phyloP scores from a whole-genome alignment of 2,797 vertebrate species.

The Pseudomugil tenellus region DNA sequence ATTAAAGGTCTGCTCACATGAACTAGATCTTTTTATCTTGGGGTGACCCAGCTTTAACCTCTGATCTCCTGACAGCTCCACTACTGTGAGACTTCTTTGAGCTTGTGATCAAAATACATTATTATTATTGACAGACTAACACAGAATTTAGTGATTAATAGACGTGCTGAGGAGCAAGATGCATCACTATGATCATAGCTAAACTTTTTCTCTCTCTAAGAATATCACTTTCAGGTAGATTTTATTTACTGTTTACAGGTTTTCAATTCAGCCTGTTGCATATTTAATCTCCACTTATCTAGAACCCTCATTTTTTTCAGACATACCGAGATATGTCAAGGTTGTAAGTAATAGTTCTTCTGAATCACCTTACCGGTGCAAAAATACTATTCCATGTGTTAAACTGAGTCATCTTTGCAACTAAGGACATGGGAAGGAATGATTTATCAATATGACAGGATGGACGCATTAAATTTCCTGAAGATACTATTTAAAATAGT shows the following conservation, averaged over 20 bases:
- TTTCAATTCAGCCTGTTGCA: background rate
- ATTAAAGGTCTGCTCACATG: slow-evolving; percentile 8
- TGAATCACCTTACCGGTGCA: background rate
- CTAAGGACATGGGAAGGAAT: background rate
- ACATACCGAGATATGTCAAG: background rate
- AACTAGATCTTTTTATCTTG: slow-evolving; percentile 6
- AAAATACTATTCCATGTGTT: background rate
- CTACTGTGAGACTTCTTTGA: slow-evolving; percentile 18
- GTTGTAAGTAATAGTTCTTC: background rate
- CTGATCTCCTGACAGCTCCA: slow-evolving; percentile 16
- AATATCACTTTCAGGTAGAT: background rate
- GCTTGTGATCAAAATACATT: slow-evolving; percentile 15
- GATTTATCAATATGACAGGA: background rate
- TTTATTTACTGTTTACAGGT: background rate
- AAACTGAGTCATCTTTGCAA: background rate
- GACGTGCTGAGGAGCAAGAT: background rate
- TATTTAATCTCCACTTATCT: background rate
- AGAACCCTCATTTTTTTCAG: background rate
- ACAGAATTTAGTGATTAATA: background rate
- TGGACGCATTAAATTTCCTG: background rate
- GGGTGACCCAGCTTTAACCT: slow-evolving; percentile 5
- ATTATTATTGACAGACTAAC: slow-evolving; percentile 5
- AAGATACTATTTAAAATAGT: background rate
- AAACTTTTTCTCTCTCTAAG: background rate
- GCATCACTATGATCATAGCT: background rate